phyloP scores from a whole-genome alignment of 2,888 invertebrate species.

The Sinohyriopsis cumingii region DNA sequence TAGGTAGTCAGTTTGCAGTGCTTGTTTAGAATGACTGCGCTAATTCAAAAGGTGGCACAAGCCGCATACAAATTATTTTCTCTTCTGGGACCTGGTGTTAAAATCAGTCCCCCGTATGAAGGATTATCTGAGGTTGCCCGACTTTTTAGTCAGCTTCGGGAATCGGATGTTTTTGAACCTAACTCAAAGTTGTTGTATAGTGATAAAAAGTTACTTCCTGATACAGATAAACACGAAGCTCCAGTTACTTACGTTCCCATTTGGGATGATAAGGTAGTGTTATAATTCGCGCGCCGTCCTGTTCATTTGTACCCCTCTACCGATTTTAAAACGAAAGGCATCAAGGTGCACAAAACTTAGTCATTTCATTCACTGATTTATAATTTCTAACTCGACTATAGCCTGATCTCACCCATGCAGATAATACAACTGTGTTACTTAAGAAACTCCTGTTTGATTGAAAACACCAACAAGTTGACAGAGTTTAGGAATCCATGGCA shows the following conservation, averaged over 20 bases:
- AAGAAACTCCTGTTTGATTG: no score
- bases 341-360: no score
- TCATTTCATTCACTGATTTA: no score
- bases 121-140: conserved; percentile 44
- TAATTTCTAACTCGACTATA: no score
- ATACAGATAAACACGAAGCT: conserved; percentile 71
- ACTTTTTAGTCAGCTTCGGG: conserved; percentile 52
- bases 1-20: neutral
- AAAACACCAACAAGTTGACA: no score
- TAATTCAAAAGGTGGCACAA: conserved; percentile 52
- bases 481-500: no score
- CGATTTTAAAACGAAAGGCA: no score
- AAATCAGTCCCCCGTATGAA: conserved; percentile 35
- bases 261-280: conserved; percentile 78
- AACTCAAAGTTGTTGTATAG: conserved; percentile 8
- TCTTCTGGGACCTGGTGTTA: conserved; percentile 27
- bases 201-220: conserved; percentile 28
- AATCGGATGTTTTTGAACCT: conserved; percentile 61
- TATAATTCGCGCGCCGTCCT: no score
- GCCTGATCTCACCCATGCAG: no score
- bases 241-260: conserved; percentile 91
- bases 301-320: no score
- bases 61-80: conserved; percentile 51
- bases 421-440: no score
- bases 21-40: conserved; percentile 50